Evolutionary conservation across 2,888 invertebrate genomes (phyloP), one percentile per base, ranked within the genome.

Genomic region (Lasiommata megera): DNA sequence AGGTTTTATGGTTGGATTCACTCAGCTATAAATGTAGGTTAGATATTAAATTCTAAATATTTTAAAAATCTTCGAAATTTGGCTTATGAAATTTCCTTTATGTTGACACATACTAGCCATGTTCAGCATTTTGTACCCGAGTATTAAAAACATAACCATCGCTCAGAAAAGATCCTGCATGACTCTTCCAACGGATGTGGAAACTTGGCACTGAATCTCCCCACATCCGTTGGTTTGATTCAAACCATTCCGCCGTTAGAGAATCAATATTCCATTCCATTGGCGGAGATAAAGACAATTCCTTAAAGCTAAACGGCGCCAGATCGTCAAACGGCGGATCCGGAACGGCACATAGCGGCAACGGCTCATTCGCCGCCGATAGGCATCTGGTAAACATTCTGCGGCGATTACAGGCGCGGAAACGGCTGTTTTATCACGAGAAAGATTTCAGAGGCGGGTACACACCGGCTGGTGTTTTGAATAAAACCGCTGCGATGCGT

Each of bases 391-490:
- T 77, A 79, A 82, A 82, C 84, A 85, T 79, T 81, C 80, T 74
- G 74, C 62, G 67, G 62, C 82, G 82, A 85, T 88, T 85, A 85
- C 86, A 74, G 71, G 54, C 23, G 3, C 43, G 67, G 76, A 80
- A 84, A 84, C 79, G 78, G 80, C 68, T 77, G 85, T 83, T 88
- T 85, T 88, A 88, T 86, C 81, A 77, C 80, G 58, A 66, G 51
- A 64, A 63, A 67, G 69, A 65, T 65, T 58, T 58, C 48, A 59
- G 62, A 38, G 17, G 47, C 14, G 65, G 41, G 53, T 58, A 74
- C 63, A 69, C 60, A 77, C 70, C 74, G 68, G 58, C 9, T 8
- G 29, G 9, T 16, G 11, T 0, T 2, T 1, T 2, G 3, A 18
- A 62, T 36, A 60, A 6, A 12, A 44, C 18, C 62, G 67, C 37